A percentile compares a stretch with the other conserved stretches of the same genome.
These are phyloP conservation scores for Drosophila suboccidentalis DNA, from an alignment of 2,888 invertebrate genomes.

Conservation along the genomic window DNA sequence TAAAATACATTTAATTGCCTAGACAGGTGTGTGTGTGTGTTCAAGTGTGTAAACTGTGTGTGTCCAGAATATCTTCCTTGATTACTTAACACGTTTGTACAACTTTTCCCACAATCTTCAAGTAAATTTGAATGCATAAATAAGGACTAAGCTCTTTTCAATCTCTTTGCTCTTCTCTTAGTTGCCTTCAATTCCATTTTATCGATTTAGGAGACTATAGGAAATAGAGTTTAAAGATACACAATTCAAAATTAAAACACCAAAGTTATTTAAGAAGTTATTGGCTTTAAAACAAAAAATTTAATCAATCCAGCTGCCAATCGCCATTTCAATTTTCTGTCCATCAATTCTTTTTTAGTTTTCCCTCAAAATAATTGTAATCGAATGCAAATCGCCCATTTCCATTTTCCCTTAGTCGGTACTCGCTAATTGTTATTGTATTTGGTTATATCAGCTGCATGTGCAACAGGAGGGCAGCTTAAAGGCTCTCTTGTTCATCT, in stretches of 20 bases:
- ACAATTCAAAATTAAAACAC: background rate
- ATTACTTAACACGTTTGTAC: slow-evolving; percentile 10
- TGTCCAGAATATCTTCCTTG: slow-evolving; percentile 7
- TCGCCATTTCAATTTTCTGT: background rate
- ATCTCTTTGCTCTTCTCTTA: background rate
- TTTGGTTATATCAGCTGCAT: slow-evolving; percentile 18
- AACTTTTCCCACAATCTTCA: background rate
- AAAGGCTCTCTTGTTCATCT: slow-evolving; percentile 28
- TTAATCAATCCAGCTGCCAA: background rate
- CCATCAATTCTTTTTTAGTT: background rate
- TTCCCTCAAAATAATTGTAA: background rate
- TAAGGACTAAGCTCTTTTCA: background rate
- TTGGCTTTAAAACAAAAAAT: too few relatives aligned
- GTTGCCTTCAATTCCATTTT: too few relatives aligned
- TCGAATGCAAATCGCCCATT: slow-evolving; percentile 31
- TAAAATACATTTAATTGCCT: slow-evolving; percentile 2
- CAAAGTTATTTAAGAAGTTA: background rate
- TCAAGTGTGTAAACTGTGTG: slow-evolving; percentile 11
- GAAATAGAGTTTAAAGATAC: background rate
- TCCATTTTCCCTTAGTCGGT: slow-evolving; percentile 20
- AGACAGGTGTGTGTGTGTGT: slow-evolving; percentile 11
- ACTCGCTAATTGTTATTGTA: slow-evolving; percentile 43
- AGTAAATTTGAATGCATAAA: too few relatives aligned
- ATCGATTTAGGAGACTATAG: too few relatives aligned
- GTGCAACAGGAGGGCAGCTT: slow-evolving; percentile 35